Conservation (phyloP, 1,140 invertebrate genomes). For the Ostrea denselamellosa region DNA sequence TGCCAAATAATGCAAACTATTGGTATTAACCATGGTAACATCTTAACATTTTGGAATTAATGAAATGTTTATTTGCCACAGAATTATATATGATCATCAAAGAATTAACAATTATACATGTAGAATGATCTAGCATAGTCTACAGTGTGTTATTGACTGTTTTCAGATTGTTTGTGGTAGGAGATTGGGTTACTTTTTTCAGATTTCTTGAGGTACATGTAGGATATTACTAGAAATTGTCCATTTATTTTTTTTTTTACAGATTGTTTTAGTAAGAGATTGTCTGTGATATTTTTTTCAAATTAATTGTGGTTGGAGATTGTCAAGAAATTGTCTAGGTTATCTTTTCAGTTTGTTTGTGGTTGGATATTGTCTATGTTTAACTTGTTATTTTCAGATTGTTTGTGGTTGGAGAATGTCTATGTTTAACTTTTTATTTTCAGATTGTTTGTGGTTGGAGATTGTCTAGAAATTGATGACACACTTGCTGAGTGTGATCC, state of each 20-base stretch:
- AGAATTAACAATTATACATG: too few relatives aligned
- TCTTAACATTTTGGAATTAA: too few relatives aligned
- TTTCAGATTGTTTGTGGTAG: neutral
- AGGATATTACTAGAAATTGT: neutral
- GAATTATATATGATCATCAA: too few relatives aligned
- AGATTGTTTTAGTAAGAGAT: too few relatives aligned
- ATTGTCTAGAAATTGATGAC: neutral
- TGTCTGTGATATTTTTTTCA: neutral
- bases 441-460: conserved; percentile 47
- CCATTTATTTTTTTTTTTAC: neutral
- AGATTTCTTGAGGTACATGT: neutral
- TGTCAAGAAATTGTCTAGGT: neutral
- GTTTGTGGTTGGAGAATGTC: neutral
- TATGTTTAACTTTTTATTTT: neutral
- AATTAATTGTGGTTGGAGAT: neutral
- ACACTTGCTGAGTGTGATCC: neutral
- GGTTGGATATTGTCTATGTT: neutral
- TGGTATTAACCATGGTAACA: too few relatives aligned
- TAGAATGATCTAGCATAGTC: too few relatives aligned
- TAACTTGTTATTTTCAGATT: too few relatives aligned
- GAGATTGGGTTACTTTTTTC: too few relatives aligned
- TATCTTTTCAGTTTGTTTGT: too few relatives aligned
- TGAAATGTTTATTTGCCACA: too few relatives aligned
- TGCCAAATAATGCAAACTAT: too few relatives aligned
- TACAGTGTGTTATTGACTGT: too few relatives aligned